phyloP scores from a whole-genome alignment of 37 sponge, comb jelly and placozoan species.

The Mnemiopsis leidyi region DNA sequence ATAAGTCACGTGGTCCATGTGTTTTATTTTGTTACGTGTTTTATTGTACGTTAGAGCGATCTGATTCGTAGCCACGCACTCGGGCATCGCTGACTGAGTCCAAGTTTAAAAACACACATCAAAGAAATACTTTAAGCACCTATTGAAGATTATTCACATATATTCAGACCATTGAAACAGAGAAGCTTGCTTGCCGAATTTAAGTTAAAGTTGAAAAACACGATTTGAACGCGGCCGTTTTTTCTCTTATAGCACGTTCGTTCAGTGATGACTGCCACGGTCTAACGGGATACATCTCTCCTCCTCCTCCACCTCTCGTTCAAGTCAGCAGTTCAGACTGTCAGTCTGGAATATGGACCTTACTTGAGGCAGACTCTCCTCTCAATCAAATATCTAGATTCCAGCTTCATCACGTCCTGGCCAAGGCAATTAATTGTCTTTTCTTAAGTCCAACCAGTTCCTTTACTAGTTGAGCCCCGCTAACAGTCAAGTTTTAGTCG shows the following conservation, averaged over 20 bases:
- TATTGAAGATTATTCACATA: constrained; percentile 11
- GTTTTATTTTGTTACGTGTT: neutral
- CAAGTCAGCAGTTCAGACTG: neutral
- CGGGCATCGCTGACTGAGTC: neutral
- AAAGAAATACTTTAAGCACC: constrained; percentile 14
- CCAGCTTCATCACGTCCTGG: neutral
- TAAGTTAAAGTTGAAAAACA: neutral
- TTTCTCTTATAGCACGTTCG: neutral
- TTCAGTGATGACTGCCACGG: too few relatives aligned
- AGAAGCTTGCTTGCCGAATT: neutral
- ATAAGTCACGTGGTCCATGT: neutral
- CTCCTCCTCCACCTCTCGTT: too few relatives aligned
- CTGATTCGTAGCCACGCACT: neutral
- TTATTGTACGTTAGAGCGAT: neutral
- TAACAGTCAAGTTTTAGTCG: neutral
- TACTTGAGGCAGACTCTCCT: too few relatives aligned
- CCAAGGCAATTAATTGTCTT: neutral
- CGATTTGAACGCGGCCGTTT: neutral
- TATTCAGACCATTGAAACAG: neutral
- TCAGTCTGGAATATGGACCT: too few relatives aligned
- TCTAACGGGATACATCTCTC: too few relatives aligned
- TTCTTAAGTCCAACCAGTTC: neutral
- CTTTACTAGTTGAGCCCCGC: neutral
- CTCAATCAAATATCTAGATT: too few relatives aligned
- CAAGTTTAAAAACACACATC: constrained; percentile 32